Base-by-base conservation (phyloP, 2,888 invertebrate genomes). In the Sesamia inferens region DNA sequence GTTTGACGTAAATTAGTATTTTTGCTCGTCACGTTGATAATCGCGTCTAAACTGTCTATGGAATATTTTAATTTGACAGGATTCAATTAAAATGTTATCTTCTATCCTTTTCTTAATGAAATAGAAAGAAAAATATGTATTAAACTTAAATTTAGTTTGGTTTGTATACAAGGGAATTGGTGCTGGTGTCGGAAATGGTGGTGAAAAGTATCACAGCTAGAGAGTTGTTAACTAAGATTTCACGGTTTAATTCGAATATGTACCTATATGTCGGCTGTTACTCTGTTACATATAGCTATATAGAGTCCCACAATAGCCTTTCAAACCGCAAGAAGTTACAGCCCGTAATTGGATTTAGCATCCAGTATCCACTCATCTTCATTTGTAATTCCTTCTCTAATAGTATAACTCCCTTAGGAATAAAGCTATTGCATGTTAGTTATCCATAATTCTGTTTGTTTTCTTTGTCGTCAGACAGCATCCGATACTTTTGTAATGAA, bases 311-410 rank as follows among this genome's bases (percentile, higher is more conserved):
- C 66, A 63, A 70, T 72, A 69, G 62, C 71, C 74, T 81, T 74
- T 78, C 66, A 59, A 62, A 47, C 70, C 61, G 39, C 68, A 66
- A 71, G 51, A 62, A 57, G 65, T 58, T 44, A 44, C 81, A 54
- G 39, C 39, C 16, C 14, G 68, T 81, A 81, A 81, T 81, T 81
- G 71, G 71, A 78, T 81, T 77, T 31, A 63, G 58, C 71, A 63
- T 72, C 64, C 67, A 63, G 58, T 74, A 63, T 72, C 64, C 67
- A 71, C 54, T 69, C 47, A 62, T 51, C 19, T 65, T 54, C 68
- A 77, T 71, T 71, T 39, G 65, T 78, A 78, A 77, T 68, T 72
- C 70, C 68, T 71, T 51, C 44, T 70, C 47, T 74, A 76, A 69
- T 81, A 68, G 65, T 61, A 68, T 63, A 71, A 71, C 42, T 81